Percentiles rank a stretch among this genome's conserved stretches.
These are phyloP conservation scores for Microplitis demolitor DNA, from an alignment of 1,140 invertebrate species.

Conservation along the genomic window DNA sequence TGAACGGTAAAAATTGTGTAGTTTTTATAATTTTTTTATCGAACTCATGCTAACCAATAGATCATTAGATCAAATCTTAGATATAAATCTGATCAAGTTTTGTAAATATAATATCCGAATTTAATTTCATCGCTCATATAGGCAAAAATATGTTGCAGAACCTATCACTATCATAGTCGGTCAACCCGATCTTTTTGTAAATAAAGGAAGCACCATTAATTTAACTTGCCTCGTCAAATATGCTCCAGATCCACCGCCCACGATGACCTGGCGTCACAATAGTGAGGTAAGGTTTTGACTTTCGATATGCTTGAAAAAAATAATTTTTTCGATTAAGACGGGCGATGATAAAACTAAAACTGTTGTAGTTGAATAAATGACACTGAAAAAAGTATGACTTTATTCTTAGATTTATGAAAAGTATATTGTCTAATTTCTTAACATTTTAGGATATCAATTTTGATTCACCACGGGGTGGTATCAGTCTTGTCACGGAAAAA, in stretches of 20 bases:
- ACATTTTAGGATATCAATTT: constrained; percentile 61
- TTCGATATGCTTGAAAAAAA: neutral
- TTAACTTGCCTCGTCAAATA: constrained; percentile 71
- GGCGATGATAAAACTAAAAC: too few species aligned
- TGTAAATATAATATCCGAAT: neutral
- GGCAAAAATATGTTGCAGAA: constrained; percentile 57
- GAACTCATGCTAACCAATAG: too few species aligned
- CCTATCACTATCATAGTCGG: constrained; percentile 70
- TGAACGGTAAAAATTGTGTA: too few species aligned
- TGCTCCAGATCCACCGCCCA: constrained; percentile 68
- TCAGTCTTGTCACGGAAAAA: constrained; percentile 66
- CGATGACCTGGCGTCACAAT: constrained; percentile 70
- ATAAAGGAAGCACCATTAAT: constrained; percentile 73
- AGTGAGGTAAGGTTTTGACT: constrained; percentile 60
- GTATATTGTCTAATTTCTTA: neutral
- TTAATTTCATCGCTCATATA: neutral
- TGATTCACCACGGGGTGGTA: constrained; percentile 64
- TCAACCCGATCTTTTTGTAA: constrained; percentile 69
- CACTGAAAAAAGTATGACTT: too few species aligned
- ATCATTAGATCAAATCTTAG: too few species aligned
- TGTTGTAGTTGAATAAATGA: too few species aligned
- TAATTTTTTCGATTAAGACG: too few species aligned
- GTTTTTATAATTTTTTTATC: too few species aligned
- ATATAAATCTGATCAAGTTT: too few species aligned
- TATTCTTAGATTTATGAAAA: too few species aligned